Base-by-base conservation (phyloP, 2,888 invertebrate species). In the Erebia ligea region DNA sequence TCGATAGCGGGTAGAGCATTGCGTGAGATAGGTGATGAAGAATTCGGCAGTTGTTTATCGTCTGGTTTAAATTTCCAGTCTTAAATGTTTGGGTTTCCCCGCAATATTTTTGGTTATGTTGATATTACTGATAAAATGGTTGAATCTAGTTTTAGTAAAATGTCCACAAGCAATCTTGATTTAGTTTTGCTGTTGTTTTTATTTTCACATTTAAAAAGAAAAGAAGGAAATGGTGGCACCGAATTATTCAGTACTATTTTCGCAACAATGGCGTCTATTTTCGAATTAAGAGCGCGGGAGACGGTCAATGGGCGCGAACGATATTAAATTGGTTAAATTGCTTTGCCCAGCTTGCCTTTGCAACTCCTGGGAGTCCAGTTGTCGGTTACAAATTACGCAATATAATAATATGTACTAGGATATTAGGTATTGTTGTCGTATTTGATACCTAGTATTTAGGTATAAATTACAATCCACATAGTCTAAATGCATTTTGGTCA, bases 311-410 rank as follows among this genome's bases (percentile, higher is more conserved):
- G 91, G 86, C 82, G 81, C 84, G 89, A 89, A 91, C 88, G 88
- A 91, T 87, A 91, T 90, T 90, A 91, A 92, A 92, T 92, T 92
- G 92, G 91, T 89, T 90, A 88, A 91, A 92, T 91, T 91, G 90
- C 89, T 91, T 87, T 83, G 86, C 86, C 83, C 86, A 85, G 87
- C 84, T 86, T 84, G 85, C 86, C 84, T 85, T 84, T 85, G 86
- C 85, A 81, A 81, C 81, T 78, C 89, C 89, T 82, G 88, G 88
- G 90, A 90, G 85, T 81, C 81, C 82, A 78, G 81, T 82, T 79
- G 78, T 78, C 76, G 77, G 79, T 59, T 67, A 67, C 61, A 67
- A 59, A 67, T 61, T 67, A 67, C 67, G 42, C n/a, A n/a, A n/a
- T n/a, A n/a, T n/a, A n/a, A n/a, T n/a, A n/a, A n/a, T 42, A 62